These are phyloP conservation scores for Oreochromis tanganicae DNA, from an alignment of 2,113 vertebrate species.

Conservation along the genomic window DNA sequence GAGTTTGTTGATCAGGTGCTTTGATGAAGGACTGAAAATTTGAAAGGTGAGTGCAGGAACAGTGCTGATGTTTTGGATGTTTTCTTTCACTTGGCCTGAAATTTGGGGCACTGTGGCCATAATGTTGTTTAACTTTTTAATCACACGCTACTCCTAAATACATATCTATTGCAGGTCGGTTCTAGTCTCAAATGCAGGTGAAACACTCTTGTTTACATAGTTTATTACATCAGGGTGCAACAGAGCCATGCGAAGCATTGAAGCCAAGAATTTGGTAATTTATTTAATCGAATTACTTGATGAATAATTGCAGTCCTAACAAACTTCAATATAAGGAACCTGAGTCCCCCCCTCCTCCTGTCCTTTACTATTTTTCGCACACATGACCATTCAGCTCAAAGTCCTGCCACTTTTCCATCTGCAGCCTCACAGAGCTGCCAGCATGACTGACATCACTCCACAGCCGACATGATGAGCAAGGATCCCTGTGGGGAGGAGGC, in stretches of 20 bases:
- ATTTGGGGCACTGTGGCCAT: background rate
- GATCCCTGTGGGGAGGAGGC: background rate
- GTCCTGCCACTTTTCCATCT: background rate
- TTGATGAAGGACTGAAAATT: background rate
- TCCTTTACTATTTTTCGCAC: background rate
- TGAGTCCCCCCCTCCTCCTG: accelerated
- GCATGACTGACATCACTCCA: background rate
- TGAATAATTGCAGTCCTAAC: background rate
- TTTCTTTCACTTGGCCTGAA: accelerated
- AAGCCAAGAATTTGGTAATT: background rate
- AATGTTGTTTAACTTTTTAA: background rate
- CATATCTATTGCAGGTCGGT: background rate
- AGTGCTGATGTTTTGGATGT: accelerated
- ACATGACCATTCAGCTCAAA: background rate
- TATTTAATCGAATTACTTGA: background rate
- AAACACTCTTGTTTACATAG: background rate
- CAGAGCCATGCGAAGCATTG: background rate
- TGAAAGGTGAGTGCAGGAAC: background rate
- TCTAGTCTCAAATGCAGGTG: background rate
- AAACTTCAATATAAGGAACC: background rate
- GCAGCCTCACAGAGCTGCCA: background rate
- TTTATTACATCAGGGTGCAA: background rate
- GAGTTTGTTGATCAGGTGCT: background rate
- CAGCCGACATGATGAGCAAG: background rate
- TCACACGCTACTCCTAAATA: accelerated